phyloP scores from a whole-genome alignment of 2,797 vertebrate species.

The Synaphobranchus kaupii region DNA sequence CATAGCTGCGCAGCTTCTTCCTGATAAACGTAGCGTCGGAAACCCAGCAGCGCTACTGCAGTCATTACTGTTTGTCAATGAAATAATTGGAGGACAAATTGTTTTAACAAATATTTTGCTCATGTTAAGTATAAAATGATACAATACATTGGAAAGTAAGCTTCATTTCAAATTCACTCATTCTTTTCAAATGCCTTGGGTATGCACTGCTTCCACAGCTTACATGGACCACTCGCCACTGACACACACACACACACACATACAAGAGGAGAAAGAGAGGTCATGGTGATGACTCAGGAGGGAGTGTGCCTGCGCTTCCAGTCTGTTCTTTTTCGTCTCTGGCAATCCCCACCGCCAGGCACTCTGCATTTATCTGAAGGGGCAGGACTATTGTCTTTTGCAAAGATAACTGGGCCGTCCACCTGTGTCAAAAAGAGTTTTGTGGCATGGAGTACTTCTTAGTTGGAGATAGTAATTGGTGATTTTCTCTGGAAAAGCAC shows the following conservation, averaged over 20 bases:
- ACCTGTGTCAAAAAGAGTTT: not conserved
- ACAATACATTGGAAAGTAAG: too few species aligned
- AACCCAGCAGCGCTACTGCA: too few species aligned
- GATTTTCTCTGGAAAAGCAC: not conserved
- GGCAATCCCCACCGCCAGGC: not conserved
- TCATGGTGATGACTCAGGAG: conserved; percentile 58
- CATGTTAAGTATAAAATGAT: too few species aligned
- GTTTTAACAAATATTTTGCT: too few species aligned
- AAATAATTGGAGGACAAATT: too few species aligned
- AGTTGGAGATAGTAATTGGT: not conserved
- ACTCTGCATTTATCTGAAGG: not conserved
- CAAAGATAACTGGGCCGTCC: not conserved
- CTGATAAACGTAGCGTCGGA: too few species aligned
- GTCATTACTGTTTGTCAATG: too few species aligned
- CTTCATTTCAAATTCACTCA: too few species aligned
- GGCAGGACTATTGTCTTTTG: not conserved
- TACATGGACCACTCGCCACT: not conserved
- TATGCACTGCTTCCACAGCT: too few species aligned
- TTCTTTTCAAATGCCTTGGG: too few species aligned
- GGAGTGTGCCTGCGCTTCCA: conserved; percentile 42
- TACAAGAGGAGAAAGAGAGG: conserved; percentile 2
- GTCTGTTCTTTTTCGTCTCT: not conserved
- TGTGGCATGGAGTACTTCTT: not conserved
- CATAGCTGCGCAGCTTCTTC: too few species aligned
- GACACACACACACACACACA: not conserved